Conservation (phyloP, 2,797 vertebrate species). For the Sus cebifrons region DNA sequence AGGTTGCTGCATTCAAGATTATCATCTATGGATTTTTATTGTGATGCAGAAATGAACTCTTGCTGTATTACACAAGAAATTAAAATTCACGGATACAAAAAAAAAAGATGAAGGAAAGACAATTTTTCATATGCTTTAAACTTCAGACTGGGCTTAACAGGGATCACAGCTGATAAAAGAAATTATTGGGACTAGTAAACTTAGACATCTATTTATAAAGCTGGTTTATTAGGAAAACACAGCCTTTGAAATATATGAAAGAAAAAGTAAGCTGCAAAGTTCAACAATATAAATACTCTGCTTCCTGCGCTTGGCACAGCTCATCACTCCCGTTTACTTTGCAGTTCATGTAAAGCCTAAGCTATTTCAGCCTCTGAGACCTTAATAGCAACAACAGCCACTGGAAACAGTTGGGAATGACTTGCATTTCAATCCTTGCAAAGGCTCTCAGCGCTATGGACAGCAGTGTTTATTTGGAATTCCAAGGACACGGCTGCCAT, state of each 20-base stretch:
- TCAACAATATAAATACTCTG: not conserved
- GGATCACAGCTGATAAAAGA: conserved; percentile 2
- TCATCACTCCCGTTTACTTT: conserved; percentile 44
- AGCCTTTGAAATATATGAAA: conserved; percentile 57
- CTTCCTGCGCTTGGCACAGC: not conserved
- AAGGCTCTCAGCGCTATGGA: conserved; percentile 57
- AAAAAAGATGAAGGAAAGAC: not conserved
- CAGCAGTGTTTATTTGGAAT: conserved; percentile 70
- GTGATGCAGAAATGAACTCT: conserved; percentile 35
- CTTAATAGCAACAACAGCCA: conserved; percentile 72
- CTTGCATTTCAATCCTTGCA: conserved; percentile 73
- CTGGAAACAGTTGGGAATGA: conserved; percentile 69
- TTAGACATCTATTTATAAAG: conserved; percentile 44
- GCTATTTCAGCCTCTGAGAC: conserved; percentile 72
- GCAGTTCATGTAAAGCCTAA: conserved; percentile 45
- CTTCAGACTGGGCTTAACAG: conserved; percentile 11
- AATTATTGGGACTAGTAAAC: conserved; percentile 2
- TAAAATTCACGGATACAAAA: conserved; percentile 17
- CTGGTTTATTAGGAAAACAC: conserved; percentile 49
- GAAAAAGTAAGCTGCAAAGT: not conserved
- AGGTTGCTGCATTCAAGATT: conserved; percentile 34
- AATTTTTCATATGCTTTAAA: conserved; percentile 16
- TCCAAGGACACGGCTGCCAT: conserved; percentile 14
- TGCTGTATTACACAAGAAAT: conserved; percentile 19
- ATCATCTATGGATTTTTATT: not conserved